phyloP scores from a whole-genome alignment of 2,888 invertebrate genomes.

The Diploptera punctata region DNA sequence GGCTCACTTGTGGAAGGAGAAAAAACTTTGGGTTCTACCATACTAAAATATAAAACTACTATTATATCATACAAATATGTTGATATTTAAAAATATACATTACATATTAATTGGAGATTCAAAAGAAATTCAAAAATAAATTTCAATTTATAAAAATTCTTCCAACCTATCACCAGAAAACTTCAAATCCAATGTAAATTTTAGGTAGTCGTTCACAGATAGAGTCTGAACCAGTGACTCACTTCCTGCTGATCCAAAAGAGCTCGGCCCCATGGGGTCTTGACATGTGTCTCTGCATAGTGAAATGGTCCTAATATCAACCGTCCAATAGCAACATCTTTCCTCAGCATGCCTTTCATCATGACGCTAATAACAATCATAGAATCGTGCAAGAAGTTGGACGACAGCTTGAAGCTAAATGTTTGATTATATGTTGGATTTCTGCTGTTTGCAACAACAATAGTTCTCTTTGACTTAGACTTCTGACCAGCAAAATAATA shows the following conservation, averaged over 20 bases:
- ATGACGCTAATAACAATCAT: slow-evolving; percentile 48
- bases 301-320: slow-evolving; percentile 49
- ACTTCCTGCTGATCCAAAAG: neutral
- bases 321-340: slow-evolving; percentile 48
- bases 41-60: no score
- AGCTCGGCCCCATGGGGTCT: slow-evolving; percentile 49
- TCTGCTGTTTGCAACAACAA: slow-evolving; percentile 42
- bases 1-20: no score
- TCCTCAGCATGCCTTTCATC: slow-evolving; percentile 45
- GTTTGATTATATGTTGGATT: slow-evolving; percentile 44
- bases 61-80: no score
- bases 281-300: slow-evolving; percentile 45
- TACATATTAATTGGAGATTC: no score
- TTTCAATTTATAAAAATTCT: no score
- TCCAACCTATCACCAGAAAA: no score
- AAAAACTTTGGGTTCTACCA: no score
- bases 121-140: no score
- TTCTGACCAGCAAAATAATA: slow-evolving; percentile 48
- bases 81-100: no score
- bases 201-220: no score
- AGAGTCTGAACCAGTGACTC: slow-evolving; percentile 13
- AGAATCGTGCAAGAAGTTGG: slow-evolving; percentile 45
- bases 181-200: no score
- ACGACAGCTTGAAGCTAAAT: slow-evolving; percentile 47
- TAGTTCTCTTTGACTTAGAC: slow-evolving; percentile 47